Evolutionary conservation across 2,797 vertebrate species (phyloP).

Genomic region (Clarias laeviceps): DNA sequence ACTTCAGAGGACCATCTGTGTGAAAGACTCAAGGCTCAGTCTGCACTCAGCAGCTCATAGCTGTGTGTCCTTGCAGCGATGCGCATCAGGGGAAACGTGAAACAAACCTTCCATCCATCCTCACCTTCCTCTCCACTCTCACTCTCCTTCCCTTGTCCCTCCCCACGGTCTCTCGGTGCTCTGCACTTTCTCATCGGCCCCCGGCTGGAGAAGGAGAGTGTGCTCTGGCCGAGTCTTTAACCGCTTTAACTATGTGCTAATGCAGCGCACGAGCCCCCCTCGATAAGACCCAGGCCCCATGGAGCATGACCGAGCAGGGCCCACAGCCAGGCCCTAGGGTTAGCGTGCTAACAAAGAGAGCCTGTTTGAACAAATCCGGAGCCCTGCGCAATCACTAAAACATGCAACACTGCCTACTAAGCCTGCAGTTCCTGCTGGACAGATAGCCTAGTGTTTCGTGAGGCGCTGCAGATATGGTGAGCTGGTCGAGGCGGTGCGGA

Average conservation of each 20-base stretch:
- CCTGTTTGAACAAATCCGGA: conserved; percentile 54
- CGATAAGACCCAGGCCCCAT: conserved; percentile 37
- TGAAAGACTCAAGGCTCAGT: conserved; percentile 49
- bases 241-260: conserved; percentile 61
- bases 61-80: conserved; percentile 54
- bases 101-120: conserved; percentile 53
- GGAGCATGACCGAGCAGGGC: conserved; percentile 52
- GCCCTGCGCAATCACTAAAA: conserved; percentile 48
- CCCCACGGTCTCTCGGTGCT: conserved; percentile 20
- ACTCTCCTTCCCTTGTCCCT: conserved; percentile 24
- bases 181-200: conserved; percentile 62
- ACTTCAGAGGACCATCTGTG: conserved; percentile 62
- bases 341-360: conserved; percentile 52
- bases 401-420: conserved; percentile 50
- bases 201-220: conserved; percentile 45
- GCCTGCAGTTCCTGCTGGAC: conserved; percentile 44
- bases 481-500: conserved; percentile 24
- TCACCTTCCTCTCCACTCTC: conserved; percentile 29
- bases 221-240: conserved; percentile 51
- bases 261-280: conserved; percentile 41
- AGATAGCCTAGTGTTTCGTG: conserved; percentile 38
- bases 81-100: conserved; percentile 58
- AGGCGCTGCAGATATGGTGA: conserved; percentile 37
- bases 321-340: conserved; percentile 50
- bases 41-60: conserved; percentile 52